Base-by-base conservation (phyloP, 2,113 vertebrate genomes). In the Serilophus lunatus region DNA sequence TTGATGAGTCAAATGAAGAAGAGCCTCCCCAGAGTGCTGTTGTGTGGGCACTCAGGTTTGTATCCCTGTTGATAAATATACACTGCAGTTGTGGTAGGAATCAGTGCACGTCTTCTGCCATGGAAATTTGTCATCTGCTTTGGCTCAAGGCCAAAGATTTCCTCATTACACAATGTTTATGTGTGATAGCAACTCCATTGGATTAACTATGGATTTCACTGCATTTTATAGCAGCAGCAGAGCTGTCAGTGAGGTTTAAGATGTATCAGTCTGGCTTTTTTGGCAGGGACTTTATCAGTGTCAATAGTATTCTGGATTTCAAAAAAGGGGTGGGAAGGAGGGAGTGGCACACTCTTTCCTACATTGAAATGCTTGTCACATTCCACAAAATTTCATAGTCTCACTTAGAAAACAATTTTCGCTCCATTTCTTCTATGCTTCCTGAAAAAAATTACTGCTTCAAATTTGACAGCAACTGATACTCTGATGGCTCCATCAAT, bases 381-480 rank as follows among this genome's bases (percentile, higher is more conserved):
- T 68, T 80, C 22, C 51, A 74, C 75, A 49, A 19, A 60, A 85
- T 47, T 87, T 82, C 64, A 59, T 3, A 57, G 18, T 64, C 63
- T 71, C 59, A 53, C 84, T 93, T 75, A 56, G 79, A 81, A 93
- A 82, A 71, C 74, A 65, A 81, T 95, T 95, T 95, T 57, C 47
- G 72, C 45, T 91, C 78, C 12, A 87, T 76, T 93, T 94, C 64
- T 82, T 85, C 28, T 54, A 44, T 28, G 51, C n/a, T 96, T 96
- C 66, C 80, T 87, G 86, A 89, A 97, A 88, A n/a, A 95, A 86
- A 90, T 59, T 85, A 87, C 35, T 51, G 45, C 84, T 92, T 93
- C 45, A 91, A 38, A 85, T 85, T 17, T 89, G 78, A 68, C 83
- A 80, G 82, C 66, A 93, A 94, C 80, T 31, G 86, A 92, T 95